Conservation (phyloP, 2,888 invertebrate species). For the Netelia inedita region DNA sequence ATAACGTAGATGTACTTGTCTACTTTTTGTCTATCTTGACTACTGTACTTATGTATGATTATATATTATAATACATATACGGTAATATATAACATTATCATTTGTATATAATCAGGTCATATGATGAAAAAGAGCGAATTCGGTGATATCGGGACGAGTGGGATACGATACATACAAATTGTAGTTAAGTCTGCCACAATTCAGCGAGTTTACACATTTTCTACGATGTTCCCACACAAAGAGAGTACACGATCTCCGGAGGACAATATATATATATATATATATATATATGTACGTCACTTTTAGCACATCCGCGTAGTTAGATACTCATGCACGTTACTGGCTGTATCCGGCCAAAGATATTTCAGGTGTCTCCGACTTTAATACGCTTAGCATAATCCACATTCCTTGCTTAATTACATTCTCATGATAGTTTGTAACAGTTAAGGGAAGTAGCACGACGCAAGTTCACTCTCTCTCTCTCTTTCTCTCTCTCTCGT, state of each 20-base stretch:
- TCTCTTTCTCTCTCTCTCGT: not conserved
- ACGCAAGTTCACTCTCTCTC: slow-evolving; percentile 13
- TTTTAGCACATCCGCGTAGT: slow-evolving; percentile 58
- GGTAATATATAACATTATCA: too few species aligned
- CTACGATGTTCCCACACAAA: slow-evolving; percentile 54
- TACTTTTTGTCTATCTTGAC: too few species aligned
- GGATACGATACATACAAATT: slow-evolving; percentile 5
- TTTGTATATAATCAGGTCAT: not conserved
- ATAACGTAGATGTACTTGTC: too few species aligned
- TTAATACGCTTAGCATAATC: slow-evolving; percentile 77
- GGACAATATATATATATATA: not conserved
- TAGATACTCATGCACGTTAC: slow-evolving; percentile 63
- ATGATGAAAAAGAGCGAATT: not conserved
- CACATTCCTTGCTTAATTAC: slow-evolving; percentile 79
- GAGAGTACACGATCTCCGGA: not conserved
- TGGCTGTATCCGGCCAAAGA: slow-evolving; percentile 32
- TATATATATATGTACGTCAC: not conserved
- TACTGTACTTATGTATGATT: too few species aligned
- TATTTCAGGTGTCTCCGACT: slow-evolving; percentile 73
- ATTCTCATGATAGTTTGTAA: slow-evolving; percentile 77
- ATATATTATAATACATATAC: too few species aligned
- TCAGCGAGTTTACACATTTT: slow-evolving; percentile 67
- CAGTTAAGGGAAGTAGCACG: slow-evolving; percentile 57
- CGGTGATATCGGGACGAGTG: not conserved
- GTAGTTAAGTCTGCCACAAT: slow-evolving; percentile 15